Evolutionary conservation across 1,140 invertebrate genomes (phyloP), one percentile per base, ranked within the genome.

Genomic region (Lysiphlebus fabarum): DNA sequence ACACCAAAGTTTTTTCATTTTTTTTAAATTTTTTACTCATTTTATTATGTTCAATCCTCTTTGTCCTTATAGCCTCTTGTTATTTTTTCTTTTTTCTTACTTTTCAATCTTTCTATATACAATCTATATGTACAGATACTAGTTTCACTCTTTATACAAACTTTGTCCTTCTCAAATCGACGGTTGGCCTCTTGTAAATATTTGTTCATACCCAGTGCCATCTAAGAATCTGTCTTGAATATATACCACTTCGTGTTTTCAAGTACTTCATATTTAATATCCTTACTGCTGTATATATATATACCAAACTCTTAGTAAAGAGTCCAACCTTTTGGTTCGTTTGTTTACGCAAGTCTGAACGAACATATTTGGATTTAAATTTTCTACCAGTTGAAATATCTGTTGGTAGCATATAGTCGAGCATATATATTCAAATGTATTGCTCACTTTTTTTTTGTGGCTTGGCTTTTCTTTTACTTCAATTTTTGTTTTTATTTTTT

Each of bases 111-210:
- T 26, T 26, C 17, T 26, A 26, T 26, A 26, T 26, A 26, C 0
- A 26, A 26, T 26, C 17, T 26, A 26, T 26, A 26, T 26, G 17
- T 26, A 26, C 17, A 26, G 17, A 26, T 26, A 26, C 17, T 26
- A 26, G 41, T 43, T 9, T 43, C 58, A 62, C 62, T n/a, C 41
- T 10, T 45, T 26, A 26, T 26, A 26, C 17, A 26, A 26, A 26
- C 53, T 53, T 50, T 55, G 36, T 42, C 40, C 8, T 47, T 57
- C 67, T 53, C 66, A 57, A 63, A 63, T 59, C 63, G 64, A 62
- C 66, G 66, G 17, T 67, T 63, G 70, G 66, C 66, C 69, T 67
- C 61, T 66, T 62, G 70, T 69, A 73, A 73, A 73, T 73, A 73
- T 73, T 73, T 73, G 70, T 64, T 55, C 69, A 56, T 67, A 63